Conservation (phyloP, 2,888 invertebrate species). For the Volucella bombylans region DNA sequence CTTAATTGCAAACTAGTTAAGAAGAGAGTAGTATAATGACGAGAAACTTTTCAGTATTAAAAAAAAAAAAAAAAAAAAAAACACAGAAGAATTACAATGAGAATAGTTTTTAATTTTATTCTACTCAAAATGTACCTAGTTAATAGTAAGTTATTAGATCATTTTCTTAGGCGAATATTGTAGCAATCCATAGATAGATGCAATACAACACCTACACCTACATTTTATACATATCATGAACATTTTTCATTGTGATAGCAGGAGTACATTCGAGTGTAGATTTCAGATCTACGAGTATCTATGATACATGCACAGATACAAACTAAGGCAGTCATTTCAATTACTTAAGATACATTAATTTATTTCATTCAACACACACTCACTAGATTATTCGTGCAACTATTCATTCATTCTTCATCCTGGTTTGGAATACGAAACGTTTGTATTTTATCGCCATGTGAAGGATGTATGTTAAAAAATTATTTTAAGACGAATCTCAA, state of each 20-base stretch:
- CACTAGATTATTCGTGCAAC: no score
- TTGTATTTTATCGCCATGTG: no score
- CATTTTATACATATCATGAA: conserved; percentile 22
- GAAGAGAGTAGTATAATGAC: conserved; percentile 12
- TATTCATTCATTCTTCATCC: no score
- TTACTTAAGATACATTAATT: no score
- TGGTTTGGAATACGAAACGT: no score
- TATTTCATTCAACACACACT: no score
- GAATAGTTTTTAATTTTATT: neutral
- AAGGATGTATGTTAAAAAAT: no score
- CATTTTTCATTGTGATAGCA: conserved; percentile 42
- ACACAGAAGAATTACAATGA: no score
- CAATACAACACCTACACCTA: neutral
- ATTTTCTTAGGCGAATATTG: conserved; percentile 37
- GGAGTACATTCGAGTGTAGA: neutral
- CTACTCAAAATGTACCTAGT: neutral
- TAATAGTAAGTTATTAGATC: conserved; percentile 24
- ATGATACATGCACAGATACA: conserved; percentile 4
- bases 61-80: neutral
- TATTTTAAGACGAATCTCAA: no score
- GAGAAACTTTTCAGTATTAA: conserved; percentile 54
- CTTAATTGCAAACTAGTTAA: neutral
- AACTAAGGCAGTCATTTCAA: neutral
- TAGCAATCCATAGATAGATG: no score
- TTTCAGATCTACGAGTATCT: no score